phyloP scores from a whole-genome alignment of 2,888 invertebrate genomes.

The Ectemnius cavifrons region DNA sequence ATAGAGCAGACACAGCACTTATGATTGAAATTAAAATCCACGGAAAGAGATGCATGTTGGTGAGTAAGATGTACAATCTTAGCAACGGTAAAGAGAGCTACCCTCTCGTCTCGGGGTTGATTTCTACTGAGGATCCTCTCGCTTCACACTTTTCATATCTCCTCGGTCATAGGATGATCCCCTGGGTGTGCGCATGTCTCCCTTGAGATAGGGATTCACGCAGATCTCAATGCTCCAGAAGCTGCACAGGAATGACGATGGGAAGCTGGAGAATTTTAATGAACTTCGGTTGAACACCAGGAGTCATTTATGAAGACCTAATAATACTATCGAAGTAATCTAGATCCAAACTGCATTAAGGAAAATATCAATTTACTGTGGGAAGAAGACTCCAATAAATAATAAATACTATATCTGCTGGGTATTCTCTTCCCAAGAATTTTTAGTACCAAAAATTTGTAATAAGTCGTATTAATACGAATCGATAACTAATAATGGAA shows the following conservation, averaged over 20 bases:
- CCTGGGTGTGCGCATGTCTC: neutral
- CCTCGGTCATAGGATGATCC: neutral
- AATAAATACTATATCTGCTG: too few relatives aligned
- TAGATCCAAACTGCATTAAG: too few relatives aligned
- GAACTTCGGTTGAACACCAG: neutral
- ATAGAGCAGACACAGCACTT: constrained; percentile 17
- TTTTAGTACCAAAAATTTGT: too few relatives aligned
- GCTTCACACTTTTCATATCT: neutral
- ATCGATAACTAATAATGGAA: too few relatives aligned
- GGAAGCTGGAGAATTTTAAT: neutral
- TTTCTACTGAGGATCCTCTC: constrained; percentile 27
- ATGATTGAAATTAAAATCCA: constrained; percentile 27
- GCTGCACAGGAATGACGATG: neutral
- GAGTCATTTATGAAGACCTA: too few relatives aligned
- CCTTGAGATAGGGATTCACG: neutral
- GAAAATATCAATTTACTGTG: too few relatives aligned
- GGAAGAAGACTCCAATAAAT: too few relatives aligned
- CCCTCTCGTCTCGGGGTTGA: neutral
- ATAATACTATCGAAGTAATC: too few relatives aligned
- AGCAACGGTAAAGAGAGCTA: neutral
- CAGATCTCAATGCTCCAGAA: neutral
- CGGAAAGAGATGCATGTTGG: neutral
- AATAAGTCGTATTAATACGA: too few relatives aligned
- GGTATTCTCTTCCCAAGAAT: too few relatives aligned
- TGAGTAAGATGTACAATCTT: neutral